Evolutionary conservation across 2,113 vertebrate species (phyloP).

Genomic region (Burhinus oedicnemus): DNA sequence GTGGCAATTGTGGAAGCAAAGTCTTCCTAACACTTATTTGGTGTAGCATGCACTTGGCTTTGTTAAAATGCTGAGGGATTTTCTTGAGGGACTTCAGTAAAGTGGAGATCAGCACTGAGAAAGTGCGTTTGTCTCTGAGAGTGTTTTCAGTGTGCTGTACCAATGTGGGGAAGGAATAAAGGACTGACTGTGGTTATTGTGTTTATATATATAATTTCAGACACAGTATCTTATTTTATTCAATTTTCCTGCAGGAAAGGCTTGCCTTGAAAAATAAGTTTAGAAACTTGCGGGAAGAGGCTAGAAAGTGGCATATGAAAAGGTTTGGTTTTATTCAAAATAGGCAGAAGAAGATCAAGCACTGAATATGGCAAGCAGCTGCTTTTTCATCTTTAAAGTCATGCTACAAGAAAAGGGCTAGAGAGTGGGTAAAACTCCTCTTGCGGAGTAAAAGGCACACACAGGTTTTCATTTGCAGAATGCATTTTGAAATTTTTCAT

Average conservation of each 20-base stretch:
- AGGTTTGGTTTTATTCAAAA: background rate
- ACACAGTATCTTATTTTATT: background rate
- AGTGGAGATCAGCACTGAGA: background rate
- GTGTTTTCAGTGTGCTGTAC: background rate
- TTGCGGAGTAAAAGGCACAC: background rate
- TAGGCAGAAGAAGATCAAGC: constrained; percentile 28
- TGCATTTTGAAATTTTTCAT: background rate
- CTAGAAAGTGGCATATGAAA: background rate
- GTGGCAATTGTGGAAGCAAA: background rate
- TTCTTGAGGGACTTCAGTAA: background rate
- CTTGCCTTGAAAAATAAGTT: background rate
- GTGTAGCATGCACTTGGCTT: background rate
- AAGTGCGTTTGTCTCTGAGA: background rate
- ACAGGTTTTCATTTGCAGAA: background rate
- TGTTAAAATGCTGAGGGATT: background rate
- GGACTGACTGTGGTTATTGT: background rate
- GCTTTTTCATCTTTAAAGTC: constrained; percentile 7
- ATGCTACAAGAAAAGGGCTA: background rate
- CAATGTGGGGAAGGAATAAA: background rate
- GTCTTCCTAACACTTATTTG: background rate
- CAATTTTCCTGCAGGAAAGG: background rate
- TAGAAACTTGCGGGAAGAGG: background rate
- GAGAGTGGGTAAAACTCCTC: background rate
- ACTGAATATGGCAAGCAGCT: background rate
- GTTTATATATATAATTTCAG: background rate